Evolutionary conservation across 2,113 vertebrate genomes (phyloP), one percentile per base, ranked within the genome.

Genomic region (Neomonachus schauinslandi): DNA sequence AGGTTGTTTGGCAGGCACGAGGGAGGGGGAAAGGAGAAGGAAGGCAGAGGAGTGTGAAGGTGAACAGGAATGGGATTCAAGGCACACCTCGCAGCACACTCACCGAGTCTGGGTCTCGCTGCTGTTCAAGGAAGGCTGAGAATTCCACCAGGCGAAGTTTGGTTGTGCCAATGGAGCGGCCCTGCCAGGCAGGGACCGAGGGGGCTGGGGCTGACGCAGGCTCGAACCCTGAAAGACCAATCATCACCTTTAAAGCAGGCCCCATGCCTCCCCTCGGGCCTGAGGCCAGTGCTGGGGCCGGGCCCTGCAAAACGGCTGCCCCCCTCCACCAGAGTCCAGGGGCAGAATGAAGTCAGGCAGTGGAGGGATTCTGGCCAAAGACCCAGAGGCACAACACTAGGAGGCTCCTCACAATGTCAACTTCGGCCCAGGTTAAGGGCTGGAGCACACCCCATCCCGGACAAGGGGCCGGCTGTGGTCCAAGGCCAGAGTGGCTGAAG

Each of bases 91-190:
- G 49, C 36, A 36, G 55, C 61, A 92, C 26, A 99, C 99, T 99
- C 97, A 99, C 99, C 24, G 99, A 99, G 97, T 99, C 99, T 0
- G 99, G 99, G 98, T 99, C 99, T 98, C 99, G 99, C 98, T 99
- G 99, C 96, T 99, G 99, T 97, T 99, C 99, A 49, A 99, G 99
- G 97, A 99, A 99, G 97, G 99, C 99, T 0, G 99, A 99, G 96
- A 99, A 99, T 98, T 99, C 99, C 97, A 99, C 99, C 98, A 99
- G 99, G 97, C 99, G 98, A 98, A 99, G 99, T 98, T 99, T 99
- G 92, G 99, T 99, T 85, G 99, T 99, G 93, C 99, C 99, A 82
- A 99, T 99, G 15, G 99, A 99, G 91, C 99, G 99, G 69, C 99
- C 99, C 98, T 99, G 99, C 99, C 99, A 99, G 0, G 99, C 99